Evolutionary conservation across 2,888 invertebrate genomes (phyloP).

Genomic region (Gastracanthus pulcherrimus): DNA sequence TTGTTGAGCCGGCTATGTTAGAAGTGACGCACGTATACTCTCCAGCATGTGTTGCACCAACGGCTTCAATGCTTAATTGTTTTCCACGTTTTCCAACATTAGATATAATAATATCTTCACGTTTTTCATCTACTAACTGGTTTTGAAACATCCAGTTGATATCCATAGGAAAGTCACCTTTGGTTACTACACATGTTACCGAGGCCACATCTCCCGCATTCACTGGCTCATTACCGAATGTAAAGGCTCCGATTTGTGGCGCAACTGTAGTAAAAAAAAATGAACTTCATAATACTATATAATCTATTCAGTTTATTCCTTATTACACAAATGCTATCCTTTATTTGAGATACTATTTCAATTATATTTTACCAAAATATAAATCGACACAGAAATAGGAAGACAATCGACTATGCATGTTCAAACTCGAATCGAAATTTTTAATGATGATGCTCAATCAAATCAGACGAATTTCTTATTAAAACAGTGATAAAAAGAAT

Average conservation of each 20-base stretch:
- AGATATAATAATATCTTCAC: slow-evolving; percentile 39
- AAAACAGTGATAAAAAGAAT: no score
- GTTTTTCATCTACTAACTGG: slow-evolving; percentile 25
- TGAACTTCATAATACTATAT: no score
- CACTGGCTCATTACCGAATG: slow-evolving; percentile 86
- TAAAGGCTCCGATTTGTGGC: slow-evolving; percentile 86
- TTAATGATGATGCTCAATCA: neutral
- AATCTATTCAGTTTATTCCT: no score
- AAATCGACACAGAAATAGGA: neutral
- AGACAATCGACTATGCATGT: no score
- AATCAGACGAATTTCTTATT: no score
- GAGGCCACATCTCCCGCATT: slow-evolving; percentile 89
- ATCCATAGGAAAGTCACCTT: slow-evolving; percentile 85
- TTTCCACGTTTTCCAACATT: slow-evolving; percentile 54
- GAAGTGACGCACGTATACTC: slow-evolving; percentile 73
- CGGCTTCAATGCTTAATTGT: slow-evolving; percentile 69
- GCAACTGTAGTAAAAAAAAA: slow-evolving; percentile 77
- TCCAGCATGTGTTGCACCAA: slow-evolving; percentile 71
- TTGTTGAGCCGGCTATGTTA: slow-evolving; percentile 69
- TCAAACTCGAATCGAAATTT: neutral
- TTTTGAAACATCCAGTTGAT: slow-evolving; percentile 64
- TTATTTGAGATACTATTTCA: no score
- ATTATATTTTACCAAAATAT: neutral
- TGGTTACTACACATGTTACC: slow-evolving; percentile 84
- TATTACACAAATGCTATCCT: no score